A percentile compares a stretch with the other conserved stretches of the same genome.
These are phyloP conservation scores for Melanotaenia maccullochi DNA, from an alignment of 2,797 vertebrate genomes.

Conservation along the genomic window DNA sequence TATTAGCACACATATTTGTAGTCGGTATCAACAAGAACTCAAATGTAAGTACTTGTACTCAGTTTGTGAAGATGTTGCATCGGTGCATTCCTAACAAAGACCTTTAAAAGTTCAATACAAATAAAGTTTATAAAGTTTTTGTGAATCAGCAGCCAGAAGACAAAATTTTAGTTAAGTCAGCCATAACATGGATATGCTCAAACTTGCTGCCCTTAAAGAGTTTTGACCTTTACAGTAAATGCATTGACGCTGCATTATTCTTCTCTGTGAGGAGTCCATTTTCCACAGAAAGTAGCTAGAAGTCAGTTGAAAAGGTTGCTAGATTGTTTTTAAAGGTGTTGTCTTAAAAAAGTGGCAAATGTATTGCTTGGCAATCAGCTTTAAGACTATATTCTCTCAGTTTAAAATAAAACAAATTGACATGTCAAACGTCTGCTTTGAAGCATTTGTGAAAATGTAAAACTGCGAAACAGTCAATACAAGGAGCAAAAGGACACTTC, in stretches of 20 bases:
- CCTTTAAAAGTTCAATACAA: background rate
- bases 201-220: background rate
- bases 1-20: too few relatives aligned
- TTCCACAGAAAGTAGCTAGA: background rate
- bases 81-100: background rate
- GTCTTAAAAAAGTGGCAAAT: constrained; percentile 30
- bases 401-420: constrained; percentile 23
- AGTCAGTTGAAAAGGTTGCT: background rate
- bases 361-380: constrained; percentile 62
- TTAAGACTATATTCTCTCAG: constrained; percentile 34
- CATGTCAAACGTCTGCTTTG: constrained; percentile 4
- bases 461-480: background rate
- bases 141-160: too few relatives aligned
- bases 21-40: too few relatives aligned
- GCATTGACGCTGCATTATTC: background rate
- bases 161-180: too few relatives aligned
- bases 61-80: too few relatives aligned
- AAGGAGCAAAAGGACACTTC: background rate
- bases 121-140: too few relatives aligned
- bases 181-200: too few relatives aligned
- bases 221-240: background rate
- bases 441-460: constrained; percentile 1
- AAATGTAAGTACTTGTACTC: too few relatives aligned
- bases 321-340: background rate
- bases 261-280: background rate